Base-by-base conservation (phyloP, 2,113 vertebrate genomes). In the Brachyhypopomus gauderio region DNA sequence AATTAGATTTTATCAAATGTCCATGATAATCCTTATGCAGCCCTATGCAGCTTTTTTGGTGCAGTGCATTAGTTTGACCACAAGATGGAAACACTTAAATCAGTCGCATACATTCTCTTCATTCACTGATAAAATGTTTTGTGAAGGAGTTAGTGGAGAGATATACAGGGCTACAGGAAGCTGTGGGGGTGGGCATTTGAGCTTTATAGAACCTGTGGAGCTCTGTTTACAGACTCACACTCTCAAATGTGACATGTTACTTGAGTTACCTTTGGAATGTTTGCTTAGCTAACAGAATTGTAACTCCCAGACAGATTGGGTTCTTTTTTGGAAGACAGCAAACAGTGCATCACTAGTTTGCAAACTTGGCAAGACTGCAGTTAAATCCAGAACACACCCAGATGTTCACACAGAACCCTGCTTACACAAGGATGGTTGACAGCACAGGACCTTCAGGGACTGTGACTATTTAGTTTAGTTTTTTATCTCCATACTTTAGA, bases 401-500 rank as follows among this genome's bases (percentile, higher is more conserved):
- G 89, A 89, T 90, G 89, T 85, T 88, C 89, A 90, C 87, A 90
- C 75, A 87, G 71, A 88, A 0, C 56, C 66, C 34, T 83, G 88
- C 91, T 90, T 91, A 85, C 90, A 84, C 77, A 90, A 82, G 78
- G 81, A 63, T 6, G 36, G 72, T 64, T 66, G 62, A 72, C 4
- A 4, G 81, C 83, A 69, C 77, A 86, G 30, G 59, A 56, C 41
- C 7, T 19, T 41, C 36, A 12, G 81, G 58, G 41, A 63, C 11
- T 25, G 23, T 64, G 52, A 71, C 23, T 77, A 25, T 75, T 69
- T 83, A 64, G 7, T 38, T 70, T 30, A 36, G 34, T n/a, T 70
- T 41, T 52, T 48, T 14, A 7, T 52, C 12, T 41, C 34, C 36
- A 22, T 22, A 41, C 66, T 41, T 41, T 19, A 41, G 36, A 11